phyloP scores from a whole-genome alignment of 1,140 invertebrate genomes.

The Anagrus nilaparvatae region DNA sequence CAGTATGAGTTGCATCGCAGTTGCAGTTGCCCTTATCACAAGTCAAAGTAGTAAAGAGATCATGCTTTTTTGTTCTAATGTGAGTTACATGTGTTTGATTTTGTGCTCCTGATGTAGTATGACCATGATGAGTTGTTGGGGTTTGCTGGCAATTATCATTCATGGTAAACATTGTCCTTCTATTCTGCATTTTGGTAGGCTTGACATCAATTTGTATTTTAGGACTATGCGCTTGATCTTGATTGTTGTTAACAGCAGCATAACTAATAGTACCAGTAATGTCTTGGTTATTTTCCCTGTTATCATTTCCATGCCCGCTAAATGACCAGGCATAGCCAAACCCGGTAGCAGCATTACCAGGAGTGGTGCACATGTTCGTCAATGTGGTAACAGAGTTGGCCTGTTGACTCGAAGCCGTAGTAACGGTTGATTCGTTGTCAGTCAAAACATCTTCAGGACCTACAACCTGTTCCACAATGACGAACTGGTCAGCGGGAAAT shows the following conservation, averaged over 20 bases:
- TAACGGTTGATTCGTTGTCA: slow-evolving; percentile 25
- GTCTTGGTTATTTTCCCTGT: slow-evolving; percentile 34
- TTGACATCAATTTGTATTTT: slow-evolving; percentile 41
- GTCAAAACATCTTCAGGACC: slow-evolving; percentile 37
- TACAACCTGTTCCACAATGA: slow-evolving; percentile 37
- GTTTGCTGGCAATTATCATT: slow-evolving; percentile 38
- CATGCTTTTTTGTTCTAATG: slow-evolving; percentile 36
- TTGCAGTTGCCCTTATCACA: slow-evolving; percentile 40
- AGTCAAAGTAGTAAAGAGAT: slow-evolving; percentile 32
- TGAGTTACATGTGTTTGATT: slow-evolving; percentile 31
- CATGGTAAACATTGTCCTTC: slow-evolving; percentile 38
- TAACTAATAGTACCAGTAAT: slow-evolving; percentile 37
- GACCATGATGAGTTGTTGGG: slow-evolving; percentile 34
- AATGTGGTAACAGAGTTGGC: slow-evolving; percentile 31
- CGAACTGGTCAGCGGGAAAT: slow-evolving; percentile 40
- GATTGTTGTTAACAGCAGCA: slow-evolving; percentile 39
- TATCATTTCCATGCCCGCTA: slow-evolving; percentile 33
- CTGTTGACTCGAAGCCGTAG: slow-evolving; percentile 24
- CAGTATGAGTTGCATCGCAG: slow-evolving; percentile 35
- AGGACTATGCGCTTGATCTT: slow-evolving; percentile 39
- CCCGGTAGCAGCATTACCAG: slow-evolving; percentile 38
- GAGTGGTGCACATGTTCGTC: slow-evolving; percentile 40
- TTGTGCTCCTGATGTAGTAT: slow-evolving; percentile 36
- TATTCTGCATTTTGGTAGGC: slow-evolving; percentile 20
- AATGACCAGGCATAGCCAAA: slow-evolving; percentile 42